Conservation (phyloP, 1,140 invertebrate species). For the Zaprionus vittiger region DNA sequence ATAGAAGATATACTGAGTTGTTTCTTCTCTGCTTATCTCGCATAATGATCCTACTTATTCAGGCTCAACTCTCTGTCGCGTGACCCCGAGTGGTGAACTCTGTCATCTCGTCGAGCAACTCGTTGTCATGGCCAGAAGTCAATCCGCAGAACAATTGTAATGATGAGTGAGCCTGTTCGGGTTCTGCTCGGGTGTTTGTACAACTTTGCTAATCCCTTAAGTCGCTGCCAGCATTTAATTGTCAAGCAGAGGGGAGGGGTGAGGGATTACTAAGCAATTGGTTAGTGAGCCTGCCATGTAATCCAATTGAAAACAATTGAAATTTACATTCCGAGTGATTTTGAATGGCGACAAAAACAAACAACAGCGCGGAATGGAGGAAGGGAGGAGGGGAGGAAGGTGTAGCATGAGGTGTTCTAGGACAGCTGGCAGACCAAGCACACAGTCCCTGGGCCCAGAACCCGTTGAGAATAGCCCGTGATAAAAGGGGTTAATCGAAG, state of each 20-base stretch:
- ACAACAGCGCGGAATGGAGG: conserved; percentile 7
- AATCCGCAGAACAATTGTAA: conserved; percentile 46
- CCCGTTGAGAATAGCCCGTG: conserved; percentile 72
- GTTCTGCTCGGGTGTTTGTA: conserved; percentile 5
- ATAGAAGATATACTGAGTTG: neutral
- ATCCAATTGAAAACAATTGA: conserved; percentile 77
- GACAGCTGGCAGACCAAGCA: conserved; percentile 58
- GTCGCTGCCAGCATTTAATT: conserved; percentile 37
- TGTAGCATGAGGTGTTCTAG: conserved; percentile 33
- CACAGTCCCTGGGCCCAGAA: conserved; percentile 5
- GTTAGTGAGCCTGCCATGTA: conserved; percentile 54
- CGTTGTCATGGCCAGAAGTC: conserved; percentile 35
- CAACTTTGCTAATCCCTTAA: conserved; percentile 58
- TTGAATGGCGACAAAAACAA: conserved; percentile 45
- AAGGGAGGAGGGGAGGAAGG: neutral
- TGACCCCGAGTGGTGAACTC: conserved; percentile 1
- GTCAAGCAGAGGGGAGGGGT: conserved; percentile 5
- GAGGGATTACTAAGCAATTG: conserved; percentile 53
- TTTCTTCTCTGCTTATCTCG: neutral
- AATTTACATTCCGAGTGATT: conserved; percentile 51
- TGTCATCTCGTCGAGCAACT: neutral
- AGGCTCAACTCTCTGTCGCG: neutral
- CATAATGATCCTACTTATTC: neutral
- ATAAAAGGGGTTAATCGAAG: conserved; percentile 80
- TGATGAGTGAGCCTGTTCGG: conserved; percentile 37